These are phyloP conservation scores for Tarsius wallacei DNA, from an alignment of 2,797 vertebrate species.

Conservation along the genomic window DNA sequence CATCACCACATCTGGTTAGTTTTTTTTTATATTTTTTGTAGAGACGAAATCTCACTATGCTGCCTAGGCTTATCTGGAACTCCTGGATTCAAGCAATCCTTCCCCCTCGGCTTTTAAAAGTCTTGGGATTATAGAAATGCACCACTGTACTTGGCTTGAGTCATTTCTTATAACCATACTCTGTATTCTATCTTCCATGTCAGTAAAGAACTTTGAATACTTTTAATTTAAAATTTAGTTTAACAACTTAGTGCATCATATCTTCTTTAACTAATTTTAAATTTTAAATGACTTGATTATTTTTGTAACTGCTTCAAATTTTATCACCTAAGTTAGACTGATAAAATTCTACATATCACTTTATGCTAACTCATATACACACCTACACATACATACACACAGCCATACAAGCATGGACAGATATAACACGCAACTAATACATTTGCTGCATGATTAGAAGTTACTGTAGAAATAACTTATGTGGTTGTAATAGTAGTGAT, in stretches of 20 bases:
- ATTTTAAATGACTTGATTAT: not conserved
- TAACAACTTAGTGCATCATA: not conserved
- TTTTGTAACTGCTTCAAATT: not conserved
- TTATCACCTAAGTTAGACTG: not conserved
- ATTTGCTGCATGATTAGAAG: not conserved
- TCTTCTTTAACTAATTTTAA: not conserved
- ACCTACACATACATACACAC: too few relatives aligned
- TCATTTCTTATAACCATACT: not conserved
- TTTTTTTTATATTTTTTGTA: too few relatives aligned
- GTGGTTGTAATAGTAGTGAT: not conserved
- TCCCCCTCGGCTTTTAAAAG: too few relatives aligned
- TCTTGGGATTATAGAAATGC: too few relatives aligned
- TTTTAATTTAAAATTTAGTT: not conserved
- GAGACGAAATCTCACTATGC: too few relatives aligned
- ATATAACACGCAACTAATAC: not conserved
- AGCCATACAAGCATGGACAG: rapidly evolving
- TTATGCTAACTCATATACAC: not conserved
- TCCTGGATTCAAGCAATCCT: too few relatives aligned
- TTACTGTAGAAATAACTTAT: too few relatives aligned
- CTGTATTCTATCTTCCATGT: not conserved
- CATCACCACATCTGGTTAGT: too few relatives aligned
- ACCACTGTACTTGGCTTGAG: not conserved
- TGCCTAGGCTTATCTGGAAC: too few relatives aligned
- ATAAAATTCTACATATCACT: not conserved
- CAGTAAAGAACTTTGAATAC: not conserved